Base-by-base conservation (phyloP, 1,140 invertebrate species). In the Philotrypesis tridentata region DNA sequence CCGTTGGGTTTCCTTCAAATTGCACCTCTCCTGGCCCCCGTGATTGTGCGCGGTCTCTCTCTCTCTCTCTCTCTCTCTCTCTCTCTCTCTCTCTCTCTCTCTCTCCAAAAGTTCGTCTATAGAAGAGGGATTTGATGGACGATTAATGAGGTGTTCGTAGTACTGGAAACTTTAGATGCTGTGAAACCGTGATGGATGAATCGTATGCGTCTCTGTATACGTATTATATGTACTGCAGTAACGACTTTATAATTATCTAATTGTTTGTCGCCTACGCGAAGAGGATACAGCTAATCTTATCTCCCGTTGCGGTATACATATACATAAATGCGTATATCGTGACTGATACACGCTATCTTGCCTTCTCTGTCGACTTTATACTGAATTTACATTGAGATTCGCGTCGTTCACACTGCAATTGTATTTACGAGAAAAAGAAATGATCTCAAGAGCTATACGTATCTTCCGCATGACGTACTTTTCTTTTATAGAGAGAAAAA, bases 211-310 rank as follows among this genome's bases (percentile, higher is more conserved):
- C n/a, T 6, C 48, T n/a, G n/a, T n/a, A n/a, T n/a, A n/a, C n/a
- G n/a, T n/a, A n/a, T n/a, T n/a, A n/a, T n/a, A n/a, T n/a, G n/a
- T n/a, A n/a, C n/a, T n/a, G 48, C 14, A 55, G 48, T 55, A 55
- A 55, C 48, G 21, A 55, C n/a, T 55, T 55, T 55, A 55, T 55
- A 55, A 55, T 55, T 65, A 65, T 65, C 63, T 25, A 17, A 65
- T 27, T 65, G 27, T 65, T 65, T 65, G 23, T 65, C 63, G 48
- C 48, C 48, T 55, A 55, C 48, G 21, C 48, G 4, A n/a, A 55
- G 14, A 37, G 48, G 21, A n/a, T n/a, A 65, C 27, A 65, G 27
- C 63, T 65, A 65, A 65, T 65, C 63, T 65, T 65, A 65, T 65
- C 63, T 65, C 48, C 21, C 6, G 48, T 5, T 6, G 48, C 17